Percentiles rank a stretch among this genome's conserved stretches.
Conservation (phyloP, 2,797 vertebrate species). For the Lepilemur septentrionalis region DNA sequence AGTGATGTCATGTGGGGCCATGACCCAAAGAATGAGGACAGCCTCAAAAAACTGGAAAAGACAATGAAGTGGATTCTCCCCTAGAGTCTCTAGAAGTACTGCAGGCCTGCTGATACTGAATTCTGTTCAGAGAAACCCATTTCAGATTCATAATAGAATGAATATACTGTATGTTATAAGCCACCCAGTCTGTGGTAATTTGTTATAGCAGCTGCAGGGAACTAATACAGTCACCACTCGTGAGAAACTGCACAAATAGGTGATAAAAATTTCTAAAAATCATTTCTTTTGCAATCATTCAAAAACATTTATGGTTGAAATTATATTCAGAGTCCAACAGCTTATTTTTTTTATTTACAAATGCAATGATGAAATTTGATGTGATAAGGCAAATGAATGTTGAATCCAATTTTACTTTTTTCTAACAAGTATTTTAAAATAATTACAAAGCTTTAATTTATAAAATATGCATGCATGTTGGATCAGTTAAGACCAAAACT, state of each 20-base stretch:
- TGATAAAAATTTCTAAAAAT: neutral
- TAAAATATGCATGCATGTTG: neutral
- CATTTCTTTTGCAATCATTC: slow-evolving; percentile 35
- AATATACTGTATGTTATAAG: neutral
- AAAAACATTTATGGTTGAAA: slow-evolving; percentile 30
- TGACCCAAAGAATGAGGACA: neutral
- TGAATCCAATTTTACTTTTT: slow-evolving; percentile 1
- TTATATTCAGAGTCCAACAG: neutral
- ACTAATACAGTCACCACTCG: neutral
- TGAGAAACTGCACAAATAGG: neutral
- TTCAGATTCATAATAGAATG: neutral
- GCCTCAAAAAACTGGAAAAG: neutral
- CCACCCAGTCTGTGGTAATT: neutral
- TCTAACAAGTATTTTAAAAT: slow-evolving; percentile 22
- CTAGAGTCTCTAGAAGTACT: neutral
- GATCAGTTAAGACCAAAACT: neutral
- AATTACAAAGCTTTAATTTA: slow-evolving; percentile 27
- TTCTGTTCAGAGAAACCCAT: neutral
- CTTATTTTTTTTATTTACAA: neutral
- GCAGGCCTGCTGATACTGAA: neutral
- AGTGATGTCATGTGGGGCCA: neutral
- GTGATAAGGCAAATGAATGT: neutral
- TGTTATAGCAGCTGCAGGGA: neutral
- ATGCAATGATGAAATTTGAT: neutral
- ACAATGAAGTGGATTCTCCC: neutral